Conservation (phyloP, 1,140 invertebrate species). For the Bombyx mori region ASM3026992v2 NC_085122.1:6209501-6210000, state of each 20-base stretch:
- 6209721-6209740: conserved; percentile 29
- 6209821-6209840: too few species aligned
- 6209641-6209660: conserved; percentile 30
- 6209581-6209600: neutral
- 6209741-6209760: conserved; percentile 41
- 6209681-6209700: conserved; percentile 58
- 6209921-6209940: too few species aligned
- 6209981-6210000: too few species aligned
- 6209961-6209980: too few species aligned
- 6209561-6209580: neutral
- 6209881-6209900: too few species aligned
- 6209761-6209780: conserved; percentile 56
- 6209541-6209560: too few species aligned
- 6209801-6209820: too few species aligned
- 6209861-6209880: too few species aligned
- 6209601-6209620: conserved; percentile 15
- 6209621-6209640: conserved; percentile 31
- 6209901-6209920: too few species aligned
- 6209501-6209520: neutral
- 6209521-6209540: too few species aligned
- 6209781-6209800: conserved; percentile 19
- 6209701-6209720: conserved; percentile 34
- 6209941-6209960: too few species aligned
- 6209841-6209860: too few species aligned
- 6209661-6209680: conserved; percentile 39